Evolutionary conservation across 2,113 vertebrate species (phyloP).

Genomic region (Ifrita kowaldi): DNA sequence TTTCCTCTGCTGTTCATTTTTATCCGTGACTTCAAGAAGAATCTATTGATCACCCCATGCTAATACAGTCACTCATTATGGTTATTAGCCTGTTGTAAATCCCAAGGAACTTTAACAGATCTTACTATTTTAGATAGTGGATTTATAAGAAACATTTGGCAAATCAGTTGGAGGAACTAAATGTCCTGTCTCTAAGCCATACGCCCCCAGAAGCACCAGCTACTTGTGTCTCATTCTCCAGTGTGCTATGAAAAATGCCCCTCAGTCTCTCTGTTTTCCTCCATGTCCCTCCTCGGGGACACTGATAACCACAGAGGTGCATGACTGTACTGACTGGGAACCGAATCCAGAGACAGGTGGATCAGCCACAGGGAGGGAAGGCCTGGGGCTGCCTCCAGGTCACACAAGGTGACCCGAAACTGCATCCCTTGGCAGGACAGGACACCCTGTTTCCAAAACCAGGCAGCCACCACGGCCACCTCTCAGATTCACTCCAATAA

Average conservation of each 20-base stretch:
- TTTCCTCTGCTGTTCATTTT: constrained; percentile 56
- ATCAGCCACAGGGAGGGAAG: background rate
- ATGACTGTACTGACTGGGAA: background rate
- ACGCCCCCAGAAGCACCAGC: accelerated
- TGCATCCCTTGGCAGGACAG: background rate
- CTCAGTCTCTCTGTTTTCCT: background rate
- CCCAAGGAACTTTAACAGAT: constrained; percentile 27
- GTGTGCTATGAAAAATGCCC: background rate
- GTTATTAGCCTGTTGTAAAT: constrained; percentile 58
- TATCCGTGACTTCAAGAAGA: constrained; percentile 50
- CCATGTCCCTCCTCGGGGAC: background rate
- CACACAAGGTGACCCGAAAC: background rate
- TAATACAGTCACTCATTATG: constrained; percentile 53
- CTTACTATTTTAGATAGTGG: background rate
- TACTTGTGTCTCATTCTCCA: background rate
- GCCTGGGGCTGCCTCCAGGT: background rate
- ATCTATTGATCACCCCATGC: constrained; percentile 45
- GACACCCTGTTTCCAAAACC: background rate
- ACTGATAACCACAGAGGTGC: background rate
- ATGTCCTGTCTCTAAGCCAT: background rate
- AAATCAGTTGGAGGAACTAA: background rate
- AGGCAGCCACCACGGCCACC: background rate
- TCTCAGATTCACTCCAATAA: background rate
- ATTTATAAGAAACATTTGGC: constrained; percentile 35
- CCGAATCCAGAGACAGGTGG: background rate